Evolutionary conservation across 2,797 vertebrate species (phyloP), one percentile per base, ranked within the genome.

Genomic region (Acanthopagrus latus): DNA sequence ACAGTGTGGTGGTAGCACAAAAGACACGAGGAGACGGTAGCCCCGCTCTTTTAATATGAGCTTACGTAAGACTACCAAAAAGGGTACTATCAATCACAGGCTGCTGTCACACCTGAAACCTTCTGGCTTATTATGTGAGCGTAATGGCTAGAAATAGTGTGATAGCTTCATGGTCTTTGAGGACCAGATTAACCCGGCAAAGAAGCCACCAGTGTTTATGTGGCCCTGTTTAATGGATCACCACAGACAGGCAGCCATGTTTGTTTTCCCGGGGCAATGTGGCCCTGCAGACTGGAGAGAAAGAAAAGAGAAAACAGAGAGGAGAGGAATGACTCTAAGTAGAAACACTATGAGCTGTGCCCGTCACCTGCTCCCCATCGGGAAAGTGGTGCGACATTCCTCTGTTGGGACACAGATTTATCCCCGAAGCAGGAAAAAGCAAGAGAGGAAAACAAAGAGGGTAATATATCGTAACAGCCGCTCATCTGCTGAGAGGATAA

Each of bases 361-460:
- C 62, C 74, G 76, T 90, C 89, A 93, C 89, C 88, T 89, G 86
- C 85, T 91, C 85, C 75, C 27, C 76, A 85, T 89, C 71, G 70
- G 88, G 86, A 93, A 80, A 77, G 78, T 59, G 71, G 90, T 91
- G 91, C 10, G 77, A 93, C 85, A 93, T 95, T 94, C 92, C 93
- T 76, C 64, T 51, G 75, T 48, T 16, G 20, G 65, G 65, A 85
- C 43, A 86, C 63, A 86, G 73, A 88, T 47, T 14, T 54, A 33
- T 73, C 51, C 76, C 69, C 59, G 63, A 71, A 67, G 52, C 50
- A 50, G 46, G 67, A 78, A 85, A 77, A 78, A 18, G 56, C 64
- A 71, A 60, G 4, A 38, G 17, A 56, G 33, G 56, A 58, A 81
- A 78, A 57, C 1, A 0, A 74, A 21, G 29, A 13, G 44, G 20